phyloP scores from a whole-genome alignment of 1,140 invertebrate genomes.

The Magallana ariakensis region DNA sequence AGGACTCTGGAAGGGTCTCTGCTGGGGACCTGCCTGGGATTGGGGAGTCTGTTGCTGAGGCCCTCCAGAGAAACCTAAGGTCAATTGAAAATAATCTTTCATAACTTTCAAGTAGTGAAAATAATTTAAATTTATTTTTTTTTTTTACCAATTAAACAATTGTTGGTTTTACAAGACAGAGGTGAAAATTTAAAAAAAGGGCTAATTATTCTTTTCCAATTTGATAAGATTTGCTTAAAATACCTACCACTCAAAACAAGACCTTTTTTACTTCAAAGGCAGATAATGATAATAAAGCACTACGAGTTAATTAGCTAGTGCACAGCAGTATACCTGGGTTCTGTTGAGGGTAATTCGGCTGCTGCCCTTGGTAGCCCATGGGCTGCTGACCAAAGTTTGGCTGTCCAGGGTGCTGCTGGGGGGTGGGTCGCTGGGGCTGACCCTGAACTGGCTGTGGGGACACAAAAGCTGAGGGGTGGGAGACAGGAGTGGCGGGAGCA shows the following conservation, averaged over 20 bases:
- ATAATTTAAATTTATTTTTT: no score
- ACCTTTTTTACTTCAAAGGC: no score
- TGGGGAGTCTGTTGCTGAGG: not conserved
- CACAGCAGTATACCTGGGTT: not conserved
- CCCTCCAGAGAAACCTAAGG: not conserved
- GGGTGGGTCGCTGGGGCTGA: constrained; percentile 45
- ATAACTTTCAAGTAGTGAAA: no score
- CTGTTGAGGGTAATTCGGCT: constrained; percentile 33
- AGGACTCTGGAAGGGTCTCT: not conserved
- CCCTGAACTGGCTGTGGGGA: constrained; percentile 50
- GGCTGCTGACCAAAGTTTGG: constrained; percentile 43
- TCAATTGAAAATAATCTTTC: no score
- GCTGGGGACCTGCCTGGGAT: not conserved
- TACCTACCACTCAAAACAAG: no score
- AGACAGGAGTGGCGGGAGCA: constrained; percentile 4
- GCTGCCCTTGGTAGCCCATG: constrained; percentile 30
- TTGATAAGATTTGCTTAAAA: no score
- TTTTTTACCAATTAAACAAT: no score
- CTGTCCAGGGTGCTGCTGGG: constrained; percentile 54
- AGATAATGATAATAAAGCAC: no score
- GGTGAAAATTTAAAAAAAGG: no score
- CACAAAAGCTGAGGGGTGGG: constrained; percentile 29
- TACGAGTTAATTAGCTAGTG: no score
- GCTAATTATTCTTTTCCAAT: no score
- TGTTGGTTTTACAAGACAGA: no score